Evolutionary conservation across 2,888 invertebrate genomes (phyloP).

Genomic region (Acrocyrtus sp.): DNA sequence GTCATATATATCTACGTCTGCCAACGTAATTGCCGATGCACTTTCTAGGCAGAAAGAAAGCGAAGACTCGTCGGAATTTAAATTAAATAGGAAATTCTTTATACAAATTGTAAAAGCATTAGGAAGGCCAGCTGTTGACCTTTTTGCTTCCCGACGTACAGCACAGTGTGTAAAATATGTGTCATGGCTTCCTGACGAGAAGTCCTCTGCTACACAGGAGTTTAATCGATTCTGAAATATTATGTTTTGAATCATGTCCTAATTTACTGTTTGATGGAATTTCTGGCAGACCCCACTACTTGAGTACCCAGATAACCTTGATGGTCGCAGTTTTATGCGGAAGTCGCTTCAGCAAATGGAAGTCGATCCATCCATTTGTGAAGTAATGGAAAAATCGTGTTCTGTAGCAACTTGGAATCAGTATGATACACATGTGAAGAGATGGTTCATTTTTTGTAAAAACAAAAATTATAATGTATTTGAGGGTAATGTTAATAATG

Average conservation of each 20-base stretch:
- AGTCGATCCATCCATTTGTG: not conserved
- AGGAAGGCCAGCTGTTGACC: no score
- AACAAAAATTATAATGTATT: not conserved
- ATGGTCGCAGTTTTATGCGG: constrained; percentile 33
- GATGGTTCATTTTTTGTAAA: constrained; percentile 19
- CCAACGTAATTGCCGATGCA: no score
- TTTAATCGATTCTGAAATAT: no score
- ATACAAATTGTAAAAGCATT: no score
- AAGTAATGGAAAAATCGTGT: constrained; percentile 20
- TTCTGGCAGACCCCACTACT: constrained; percentile 21
- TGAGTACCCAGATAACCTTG: constrained; percentile 12
- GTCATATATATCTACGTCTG: no score
- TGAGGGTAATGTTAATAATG: not conserved
- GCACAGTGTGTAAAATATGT: no score
- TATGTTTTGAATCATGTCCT: constrained; percentile 9
- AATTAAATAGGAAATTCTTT: no score
- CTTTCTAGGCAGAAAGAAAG: no score
- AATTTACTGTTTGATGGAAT: constrained; percentile 35
- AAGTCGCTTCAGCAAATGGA: not conserved
- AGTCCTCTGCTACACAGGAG: no score
- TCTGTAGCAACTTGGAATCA: constrained; percentile 18
- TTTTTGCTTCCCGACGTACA: no score
- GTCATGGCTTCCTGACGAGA: no score
- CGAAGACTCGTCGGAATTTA: no score
- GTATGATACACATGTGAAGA: constrained; percentile 20